Conservation (phyloP, 2,113 vertebrate genomes). For the Gymnorhina tibicen region DNA sequence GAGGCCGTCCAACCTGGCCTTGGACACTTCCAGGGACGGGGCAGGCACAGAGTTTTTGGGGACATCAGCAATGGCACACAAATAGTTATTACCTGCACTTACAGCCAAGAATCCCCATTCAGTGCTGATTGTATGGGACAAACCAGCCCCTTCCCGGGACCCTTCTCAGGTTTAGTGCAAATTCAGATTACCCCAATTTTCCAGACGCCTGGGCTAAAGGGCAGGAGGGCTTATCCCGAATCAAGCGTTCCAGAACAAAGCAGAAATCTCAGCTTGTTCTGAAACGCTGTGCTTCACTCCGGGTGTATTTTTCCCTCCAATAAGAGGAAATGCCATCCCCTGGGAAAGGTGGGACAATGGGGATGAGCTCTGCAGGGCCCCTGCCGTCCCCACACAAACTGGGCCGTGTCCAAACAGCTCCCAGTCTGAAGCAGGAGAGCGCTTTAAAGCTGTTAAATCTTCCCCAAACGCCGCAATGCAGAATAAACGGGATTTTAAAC, state of each 20-base stretch:
- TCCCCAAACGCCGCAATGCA: rapidly evolving
- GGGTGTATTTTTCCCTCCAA: background rate
- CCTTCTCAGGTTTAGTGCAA: background rate
- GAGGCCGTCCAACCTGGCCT: background rate
- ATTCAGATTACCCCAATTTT: background rate
- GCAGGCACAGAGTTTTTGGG: background rate
- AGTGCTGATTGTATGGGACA: background rate
- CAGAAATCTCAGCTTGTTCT: background rate
- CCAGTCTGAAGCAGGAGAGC: background rate
- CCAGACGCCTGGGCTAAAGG: background rate
- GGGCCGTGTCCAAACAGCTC: background rate
- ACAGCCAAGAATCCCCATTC: background rate
- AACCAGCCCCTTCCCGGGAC: background rate
- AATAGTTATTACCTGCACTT: background rate
- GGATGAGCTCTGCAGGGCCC: background rate
- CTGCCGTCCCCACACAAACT: background rate
- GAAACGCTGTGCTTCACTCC: background rate
- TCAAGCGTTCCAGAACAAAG: background rate
- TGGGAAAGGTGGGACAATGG: rapidly evolving
- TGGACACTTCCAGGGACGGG: background rate
- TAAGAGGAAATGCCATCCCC: background rate
- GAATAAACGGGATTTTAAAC: background rate
- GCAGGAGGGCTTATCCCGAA: background rate
- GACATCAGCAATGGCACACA: background rate
- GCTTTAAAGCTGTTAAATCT: background rate